These are phyloP conservation scores for Hydraecia micacea DNA, from an alignment of 2,888 invertebrate species.

Conservation along the genomic window DNA sequence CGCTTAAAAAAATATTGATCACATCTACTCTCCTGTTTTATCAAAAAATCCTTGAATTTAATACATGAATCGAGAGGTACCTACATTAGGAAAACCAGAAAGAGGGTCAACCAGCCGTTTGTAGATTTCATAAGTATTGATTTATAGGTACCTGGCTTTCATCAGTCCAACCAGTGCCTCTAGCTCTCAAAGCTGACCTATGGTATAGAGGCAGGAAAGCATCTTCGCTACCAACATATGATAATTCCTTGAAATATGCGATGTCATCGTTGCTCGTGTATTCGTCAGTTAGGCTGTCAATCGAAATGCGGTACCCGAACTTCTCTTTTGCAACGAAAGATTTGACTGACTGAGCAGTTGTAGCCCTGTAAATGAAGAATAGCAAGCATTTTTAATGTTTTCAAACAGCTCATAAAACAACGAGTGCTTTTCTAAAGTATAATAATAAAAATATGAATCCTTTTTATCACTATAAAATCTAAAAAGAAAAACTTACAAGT, in stretches of 20 bases:
- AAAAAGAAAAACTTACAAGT: constrained; percentile 86
- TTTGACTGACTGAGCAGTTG: constrained; percentile 85
- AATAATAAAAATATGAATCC: not conserved
- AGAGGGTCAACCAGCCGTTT: no score
- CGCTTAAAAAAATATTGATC: no score
- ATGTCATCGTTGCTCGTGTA: constrained; percentile 77
- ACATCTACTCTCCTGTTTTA: no score
- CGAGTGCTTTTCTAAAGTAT: not conserved
- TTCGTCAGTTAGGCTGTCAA: constrained; percentile 80
- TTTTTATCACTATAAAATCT: not conserved
- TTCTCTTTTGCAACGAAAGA: constrained; percentile 84
- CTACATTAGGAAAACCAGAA: no score
- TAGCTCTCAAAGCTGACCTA: constrained; percentile 73
- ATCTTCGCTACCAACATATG: constrained; percentile 90
- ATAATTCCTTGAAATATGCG: constrained; percentile 79
- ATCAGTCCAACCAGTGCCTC: constrained; percentile 76
- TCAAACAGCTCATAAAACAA: not conserved
- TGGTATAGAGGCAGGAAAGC: constrained; percentile 86
- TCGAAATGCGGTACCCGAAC: constrained; percentile 89
- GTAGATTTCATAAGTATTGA: not conserved
- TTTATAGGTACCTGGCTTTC: constrained; percentile 74
- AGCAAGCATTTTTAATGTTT: not conserved
- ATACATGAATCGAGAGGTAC: no score
- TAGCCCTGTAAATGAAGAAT: constrained; percentile 73
- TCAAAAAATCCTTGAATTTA: no score